Conservation (phyloP, 2,888 invertebrate genomes). For the Nomada ruficornis region DNA sequence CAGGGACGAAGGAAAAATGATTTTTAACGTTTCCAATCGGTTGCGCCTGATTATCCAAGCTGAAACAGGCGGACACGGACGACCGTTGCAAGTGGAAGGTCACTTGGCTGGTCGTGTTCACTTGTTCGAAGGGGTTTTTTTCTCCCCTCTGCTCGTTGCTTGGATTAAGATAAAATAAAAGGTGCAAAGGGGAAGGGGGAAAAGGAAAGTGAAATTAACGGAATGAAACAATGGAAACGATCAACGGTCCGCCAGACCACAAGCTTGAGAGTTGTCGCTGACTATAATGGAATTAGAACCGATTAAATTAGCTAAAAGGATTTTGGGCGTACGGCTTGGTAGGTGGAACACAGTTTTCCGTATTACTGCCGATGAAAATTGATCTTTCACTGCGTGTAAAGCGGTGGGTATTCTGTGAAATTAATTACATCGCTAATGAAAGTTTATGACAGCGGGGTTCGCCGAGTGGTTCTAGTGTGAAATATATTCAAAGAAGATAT, state of each 20-base stretch:
- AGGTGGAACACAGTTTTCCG: conserved; percentile 53
- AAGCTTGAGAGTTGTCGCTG: conserved; percentile 62
- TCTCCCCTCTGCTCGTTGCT: conserved; percentile 35
- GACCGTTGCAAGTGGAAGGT: conserved; percentile 21
- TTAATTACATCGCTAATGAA: conserved; percentile 6
- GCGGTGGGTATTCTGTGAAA: neutral
- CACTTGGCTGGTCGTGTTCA: conserved; percentile 24
- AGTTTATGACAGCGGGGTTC: neutral
- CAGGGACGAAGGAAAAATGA: conserved; percentile 75
- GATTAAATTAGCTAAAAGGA: conserved; percentile 75
- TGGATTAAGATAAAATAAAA: neutral
- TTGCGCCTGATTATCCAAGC: conserved; percentile 72
- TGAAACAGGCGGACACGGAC: conserved; percentile 49
- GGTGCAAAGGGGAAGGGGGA: conserved; percentile 1
- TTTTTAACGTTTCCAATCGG: conserved; percentile 81
- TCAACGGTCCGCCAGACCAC: conserved; percentile 7
- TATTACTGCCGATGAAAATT: conserved; percentile 43
- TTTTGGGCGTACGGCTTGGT: conserved; percentile 53
- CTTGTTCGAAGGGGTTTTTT: conserved; percentile 26
- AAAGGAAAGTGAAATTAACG: conserved; percentile 68
- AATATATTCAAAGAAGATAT: neutral
- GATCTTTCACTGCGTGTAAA: conserved; percentile 1
- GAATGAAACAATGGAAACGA: conserved; percentile 65
- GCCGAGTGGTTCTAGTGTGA: neutral
- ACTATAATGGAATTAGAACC: conserved; percentile 73